phyloP scores from a whole-genome alignment of 2,888 invertebrate genomes.

The Dynastes maya region DNA sequence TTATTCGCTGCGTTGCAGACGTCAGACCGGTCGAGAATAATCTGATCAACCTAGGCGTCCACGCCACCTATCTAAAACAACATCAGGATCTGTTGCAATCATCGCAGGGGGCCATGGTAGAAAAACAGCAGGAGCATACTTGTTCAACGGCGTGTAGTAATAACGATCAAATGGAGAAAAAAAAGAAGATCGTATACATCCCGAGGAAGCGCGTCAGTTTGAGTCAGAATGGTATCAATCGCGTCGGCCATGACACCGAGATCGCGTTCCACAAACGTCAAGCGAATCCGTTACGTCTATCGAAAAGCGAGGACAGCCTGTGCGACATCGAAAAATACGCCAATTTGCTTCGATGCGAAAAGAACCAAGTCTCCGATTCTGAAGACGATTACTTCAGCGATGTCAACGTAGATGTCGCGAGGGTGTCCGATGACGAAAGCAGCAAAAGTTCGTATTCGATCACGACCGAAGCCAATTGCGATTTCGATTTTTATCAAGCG shows the following conservation, averaged over 20 bases:
- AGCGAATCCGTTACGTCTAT: conserved; percentile 57
- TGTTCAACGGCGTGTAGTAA: conserved; percentile 18
- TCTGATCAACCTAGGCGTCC: conserved; percentile 64
- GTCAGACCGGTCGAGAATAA: conserved; percentile 54
- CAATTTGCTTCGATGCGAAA: conserved; percentile 45
- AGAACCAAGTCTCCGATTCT: conserved; percentile 55
- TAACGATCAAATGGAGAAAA: not conserved
- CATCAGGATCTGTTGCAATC: conserved; percentile 54
- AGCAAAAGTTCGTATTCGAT: conserved; percentile 73
- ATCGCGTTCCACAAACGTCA: conserved; percentile 44
- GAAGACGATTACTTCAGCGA: conserved; percentile 68
- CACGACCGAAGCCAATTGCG: conserved; percentile 77
- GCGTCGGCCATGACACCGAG: conserved; percentile 48
- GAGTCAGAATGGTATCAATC: conserved; percentile 60
- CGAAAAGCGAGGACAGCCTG: conserved; percentile 67
- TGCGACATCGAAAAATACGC: conserved; percentile 23
- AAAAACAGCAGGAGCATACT: not conserved
- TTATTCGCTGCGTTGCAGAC: conserved; percentile 51
- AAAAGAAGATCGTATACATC: conserved; percentile 18
- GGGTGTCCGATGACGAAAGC: conserved; percentile 64
- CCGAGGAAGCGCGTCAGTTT: conserved; percentile 58
- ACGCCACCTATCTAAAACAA: conserved; percentile 63
- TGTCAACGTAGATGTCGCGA: conserved; percentile 67
- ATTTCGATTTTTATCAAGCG: conserved; percentile 75
- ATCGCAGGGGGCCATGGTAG: not conserved